Percentiles rank a stretch among this genome's conserved stretches.
Evolutionary conservation across 2,113 vertebrate genomes (phyloP).

Genomic region (Anser cygnoides): DNA sequence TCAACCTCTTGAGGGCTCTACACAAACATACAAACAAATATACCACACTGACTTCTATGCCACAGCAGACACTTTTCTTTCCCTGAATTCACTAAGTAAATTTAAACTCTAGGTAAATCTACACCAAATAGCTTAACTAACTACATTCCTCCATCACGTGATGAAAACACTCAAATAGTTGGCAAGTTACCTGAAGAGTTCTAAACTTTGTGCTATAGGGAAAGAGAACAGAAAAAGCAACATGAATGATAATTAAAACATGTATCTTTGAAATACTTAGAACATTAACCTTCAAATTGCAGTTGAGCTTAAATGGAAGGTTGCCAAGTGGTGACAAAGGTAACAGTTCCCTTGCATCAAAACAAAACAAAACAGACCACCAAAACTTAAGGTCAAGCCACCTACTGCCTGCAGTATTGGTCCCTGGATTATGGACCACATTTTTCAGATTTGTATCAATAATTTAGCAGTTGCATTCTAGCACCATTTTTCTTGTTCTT

Average conservation of each 20-base stretch:
- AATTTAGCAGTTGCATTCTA: not conserved
- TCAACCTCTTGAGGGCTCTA: not conserved
- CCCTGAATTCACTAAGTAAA: not conserved
- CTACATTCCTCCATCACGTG: not conserved
- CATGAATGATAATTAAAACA: not conserved
- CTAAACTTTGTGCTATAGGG: not conserved
- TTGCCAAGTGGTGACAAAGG: constrained; percentile 15
- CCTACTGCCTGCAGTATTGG: not conserved
- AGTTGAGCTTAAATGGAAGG: constrained; percentile 11
- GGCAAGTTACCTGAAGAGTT: not conserved
- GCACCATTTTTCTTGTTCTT: not conserved
- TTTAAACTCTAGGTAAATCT: not conserved
- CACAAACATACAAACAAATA: not conserved
- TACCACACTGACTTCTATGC: not conserved
- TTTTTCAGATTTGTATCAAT: not conserved
- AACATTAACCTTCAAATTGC: not conserved
- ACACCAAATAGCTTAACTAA: not conserved
- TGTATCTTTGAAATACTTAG: not conserved
- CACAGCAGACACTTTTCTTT: not conserved
- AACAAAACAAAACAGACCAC: not conserved
- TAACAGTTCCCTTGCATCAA: not conserved
- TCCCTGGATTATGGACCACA: not conserved
- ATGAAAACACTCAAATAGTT: not conserved
- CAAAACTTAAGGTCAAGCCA: not conserved
- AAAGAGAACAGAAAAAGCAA: not conserved